phyloP scores from a whole-genome alignment of 2,113 vertebrate genomes.

The Thinocorus orbignyianus region DNA sequence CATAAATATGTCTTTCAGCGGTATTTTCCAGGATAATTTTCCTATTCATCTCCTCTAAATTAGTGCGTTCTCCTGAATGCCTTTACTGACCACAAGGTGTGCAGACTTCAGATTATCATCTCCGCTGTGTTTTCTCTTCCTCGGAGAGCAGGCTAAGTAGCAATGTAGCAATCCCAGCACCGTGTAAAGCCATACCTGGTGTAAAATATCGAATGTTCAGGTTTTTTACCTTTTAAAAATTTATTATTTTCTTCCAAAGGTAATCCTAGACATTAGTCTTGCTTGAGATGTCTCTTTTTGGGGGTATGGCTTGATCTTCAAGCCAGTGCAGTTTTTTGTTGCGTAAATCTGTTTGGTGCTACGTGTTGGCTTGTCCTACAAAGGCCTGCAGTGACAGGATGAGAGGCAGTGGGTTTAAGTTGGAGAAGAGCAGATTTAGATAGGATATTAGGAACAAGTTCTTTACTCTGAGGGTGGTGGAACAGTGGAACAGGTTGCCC shows the following conservation, averaged over 20 bases:
- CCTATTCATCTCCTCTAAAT: background rate
- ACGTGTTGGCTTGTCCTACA: background rate
- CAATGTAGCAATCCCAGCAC: background rate
- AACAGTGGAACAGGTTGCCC: too few species aligned
- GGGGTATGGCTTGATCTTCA: background rate
- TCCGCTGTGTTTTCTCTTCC: background rate
- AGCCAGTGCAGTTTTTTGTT: background rate
- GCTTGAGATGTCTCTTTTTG: background rate
- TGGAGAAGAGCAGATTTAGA: too few species aligned
- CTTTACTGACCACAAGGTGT: background rate
- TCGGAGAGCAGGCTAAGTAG: background rate
- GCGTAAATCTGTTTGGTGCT: background rate
- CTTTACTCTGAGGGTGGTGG: too few species aligned
- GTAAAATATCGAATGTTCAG: background rate
- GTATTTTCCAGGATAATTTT: background rate
- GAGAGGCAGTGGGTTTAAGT: too few species aligned
- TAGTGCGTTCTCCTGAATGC: background rate
- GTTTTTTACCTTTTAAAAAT: background rate
- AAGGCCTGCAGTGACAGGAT: too few species aligned
- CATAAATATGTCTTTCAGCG: background rate
- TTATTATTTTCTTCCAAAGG: background rate
- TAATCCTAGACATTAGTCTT: background rate
- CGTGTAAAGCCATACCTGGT: background rate
- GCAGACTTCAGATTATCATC: background rate
- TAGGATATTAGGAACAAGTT: too few species aligned